These are phyloP conservation scores for Temnothorax longispinosus DNA, from an alignment of 1,140 invertebrate species.

Conservation along the genomic window DNA sequence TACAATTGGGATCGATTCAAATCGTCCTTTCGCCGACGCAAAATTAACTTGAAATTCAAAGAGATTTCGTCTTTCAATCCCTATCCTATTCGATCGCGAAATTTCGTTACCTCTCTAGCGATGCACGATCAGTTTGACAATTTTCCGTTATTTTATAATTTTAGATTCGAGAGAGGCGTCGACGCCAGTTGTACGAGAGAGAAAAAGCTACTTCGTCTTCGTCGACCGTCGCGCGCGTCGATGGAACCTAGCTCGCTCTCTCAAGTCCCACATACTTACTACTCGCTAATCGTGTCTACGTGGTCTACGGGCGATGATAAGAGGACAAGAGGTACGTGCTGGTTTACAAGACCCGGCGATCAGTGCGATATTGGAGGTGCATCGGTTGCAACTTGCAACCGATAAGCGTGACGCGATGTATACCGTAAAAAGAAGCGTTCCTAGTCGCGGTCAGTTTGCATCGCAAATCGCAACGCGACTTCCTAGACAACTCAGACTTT, in stretches of 20 bases:
- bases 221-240: not conserved
- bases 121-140: not conserved
- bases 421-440: conserved; percentile 45
- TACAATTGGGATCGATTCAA: not conserved
- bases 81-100: not conserved
- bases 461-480: not conserved
- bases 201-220: conserved; percentile 2
- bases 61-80: not conserved
- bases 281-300: conserved; percentile 47
- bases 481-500: not conserved
- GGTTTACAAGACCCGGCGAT: conserved; percentile 11
- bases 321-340: not conserved
- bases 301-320: conserved; percentile 4
- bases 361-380: not conserved
- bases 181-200: not conserved
- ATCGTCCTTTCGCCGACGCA: not conserved
- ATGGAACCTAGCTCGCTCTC: not conserved
- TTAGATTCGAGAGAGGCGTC: not conserved
- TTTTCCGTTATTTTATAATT: not conserved
- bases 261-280: not conserved
- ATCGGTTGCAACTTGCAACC: conserved; percentile 3
- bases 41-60: not conserved
- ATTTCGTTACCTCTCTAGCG: not conserved
- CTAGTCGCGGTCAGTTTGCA: not conserved
- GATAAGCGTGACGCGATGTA: conserved; percentile 17